Base-by-base conservation (phyloP, 2,113 vertebrate species). In the Acrocephalus kingi region DNA sequence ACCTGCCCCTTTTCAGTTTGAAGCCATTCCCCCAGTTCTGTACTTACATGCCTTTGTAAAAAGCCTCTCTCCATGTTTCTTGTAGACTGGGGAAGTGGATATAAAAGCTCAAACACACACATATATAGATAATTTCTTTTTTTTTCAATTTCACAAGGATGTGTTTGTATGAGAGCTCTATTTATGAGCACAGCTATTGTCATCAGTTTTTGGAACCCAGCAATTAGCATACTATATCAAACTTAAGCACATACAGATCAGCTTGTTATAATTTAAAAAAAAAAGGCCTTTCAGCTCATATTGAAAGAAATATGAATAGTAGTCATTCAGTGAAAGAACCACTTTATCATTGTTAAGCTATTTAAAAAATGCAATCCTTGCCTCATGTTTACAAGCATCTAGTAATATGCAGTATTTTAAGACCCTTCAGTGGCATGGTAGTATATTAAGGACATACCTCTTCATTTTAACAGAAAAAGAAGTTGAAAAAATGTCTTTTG, bases 281-380 rank as follows among this genome's bases (percentile, higher is more conserved):
- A 18, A 25, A 74, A n/a, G 23, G 0, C 28, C 33, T 33, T 86
- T 45, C 56, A 41, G 10, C 18, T 74, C 25, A 9, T 80, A 92
- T 33, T 62, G 46, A 73, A 94, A 97, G 74, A 91, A 85, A 82
- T 89, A 84, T 10, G 58, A 91, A 31, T 45, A 35, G 39, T 31
- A 81, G 49, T 87, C 67, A 80, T 83, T 92, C 63, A 69, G 25
- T 86, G 72, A 77, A 92, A 93, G 58, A 63, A 83, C 31, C 39
- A 33, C 62, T 95, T 95, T 35, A 51, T 94, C 79, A 80, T 85
- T 54, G 63, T 85, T 85, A 83, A 90, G 46, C 45, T 61, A n/a
- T 52, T 90, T 27, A 46, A 91, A 91, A 93, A 83, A 21, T 54
- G 28, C 35, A 72, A 7, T 82, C 54, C 11, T 93, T 22, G 28